Percentiles rank a stretch among this genome's conserved stretches.
Evolutionary conservation across 2,113 vertebrate species (phyloP).

Genomic region (Ammodramus savannarum): DNA sequence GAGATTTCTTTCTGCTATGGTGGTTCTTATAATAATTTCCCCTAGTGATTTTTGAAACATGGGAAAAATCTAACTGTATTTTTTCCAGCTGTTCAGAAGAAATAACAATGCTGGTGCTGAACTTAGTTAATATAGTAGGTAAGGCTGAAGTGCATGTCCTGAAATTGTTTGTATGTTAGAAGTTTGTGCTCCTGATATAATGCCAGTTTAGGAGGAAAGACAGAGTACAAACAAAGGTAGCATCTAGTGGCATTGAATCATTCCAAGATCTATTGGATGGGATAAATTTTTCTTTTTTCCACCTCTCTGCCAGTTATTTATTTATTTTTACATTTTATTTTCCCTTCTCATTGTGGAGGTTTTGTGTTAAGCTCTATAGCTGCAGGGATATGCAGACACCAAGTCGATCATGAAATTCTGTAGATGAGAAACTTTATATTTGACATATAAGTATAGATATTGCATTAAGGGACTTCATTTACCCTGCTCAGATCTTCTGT

Average conservation of each 20-base stretch:
- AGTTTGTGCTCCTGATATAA: not conserved
- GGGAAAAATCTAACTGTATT: not conserved
- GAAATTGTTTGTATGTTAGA: not conserved
- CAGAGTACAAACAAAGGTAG: not conserved
- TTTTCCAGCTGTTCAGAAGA: conserved; percentile 36
- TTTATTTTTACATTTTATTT: not conserved
- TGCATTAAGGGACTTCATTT: not conserved
- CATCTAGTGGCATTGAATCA: not conserved
- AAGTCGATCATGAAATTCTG: not conserved
- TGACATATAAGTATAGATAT: not conserved
- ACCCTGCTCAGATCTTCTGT: not conserved
- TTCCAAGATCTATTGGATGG: not conserved
- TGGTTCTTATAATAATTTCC: conserved; percentile 5
- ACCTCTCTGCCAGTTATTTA: not conserved
- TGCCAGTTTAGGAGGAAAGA: not conserved
- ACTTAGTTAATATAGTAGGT: not conserved
- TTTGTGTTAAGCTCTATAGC: not conserved
- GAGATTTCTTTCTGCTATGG: not conserved
- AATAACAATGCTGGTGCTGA: conserved; percentile 3
- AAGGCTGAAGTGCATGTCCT: not conserved
- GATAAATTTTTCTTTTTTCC: no score
- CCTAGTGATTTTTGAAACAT: conserved; percentile 17
- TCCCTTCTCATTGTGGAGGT: not conserved
- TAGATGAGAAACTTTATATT: not conserved
- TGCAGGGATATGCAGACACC: not conserved